phyloP scores from a whole-genome alignment of 2,888 invertebrate species.

The Steromphala cineraria region DNA sequence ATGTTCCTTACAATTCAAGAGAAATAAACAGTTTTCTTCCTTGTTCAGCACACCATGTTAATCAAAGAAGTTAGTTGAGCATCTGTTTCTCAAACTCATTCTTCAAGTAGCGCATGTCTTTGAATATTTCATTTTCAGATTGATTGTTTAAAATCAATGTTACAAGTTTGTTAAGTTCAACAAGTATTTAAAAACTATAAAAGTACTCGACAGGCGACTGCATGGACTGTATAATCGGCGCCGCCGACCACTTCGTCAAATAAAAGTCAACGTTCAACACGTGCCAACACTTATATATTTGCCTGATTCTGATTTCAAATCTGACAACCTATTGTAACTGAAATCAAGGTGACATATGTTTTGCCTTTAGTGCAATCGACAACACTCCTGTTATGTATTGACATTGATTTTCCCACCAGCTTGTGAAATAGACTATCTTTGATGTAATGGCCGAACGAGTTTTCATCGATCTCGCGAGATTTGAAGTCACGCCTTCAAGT shows the following conservation, averaged over 20 bases:
- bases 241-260: not conserved
- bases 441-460: not conserved
- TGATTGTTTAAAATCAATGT: no score
- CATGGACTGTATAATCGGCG: not conserved
- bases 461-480: not conserved
- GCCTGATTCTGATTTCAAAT: not conserved
- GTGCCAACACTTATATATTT: not conserved
- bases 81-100: no score
- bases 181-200: no score
- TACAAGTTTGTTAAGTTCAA: no score
- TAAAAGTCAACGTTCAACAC: not conserved
- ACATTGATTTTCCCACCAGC: not conserved
- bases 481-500: not conserved
- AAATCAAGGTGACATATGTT: not conserved
- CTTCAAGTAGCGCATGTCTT: no score
- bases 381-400: not conserved
- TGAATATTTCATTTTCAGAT: no score
- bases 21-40: no score
- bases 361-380: not conserved
- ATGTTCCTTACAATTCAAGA: no score
- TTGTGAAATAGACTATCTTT: not conserved
- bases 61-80: no score
- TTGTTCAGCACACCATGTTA: no score
- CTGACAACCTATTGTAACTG: not conserved
- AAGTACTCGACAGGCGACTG: not conserved